Conservation (phyloP, 2,888 invertebrate genomes). For the Tridacna gigas region DNA sequence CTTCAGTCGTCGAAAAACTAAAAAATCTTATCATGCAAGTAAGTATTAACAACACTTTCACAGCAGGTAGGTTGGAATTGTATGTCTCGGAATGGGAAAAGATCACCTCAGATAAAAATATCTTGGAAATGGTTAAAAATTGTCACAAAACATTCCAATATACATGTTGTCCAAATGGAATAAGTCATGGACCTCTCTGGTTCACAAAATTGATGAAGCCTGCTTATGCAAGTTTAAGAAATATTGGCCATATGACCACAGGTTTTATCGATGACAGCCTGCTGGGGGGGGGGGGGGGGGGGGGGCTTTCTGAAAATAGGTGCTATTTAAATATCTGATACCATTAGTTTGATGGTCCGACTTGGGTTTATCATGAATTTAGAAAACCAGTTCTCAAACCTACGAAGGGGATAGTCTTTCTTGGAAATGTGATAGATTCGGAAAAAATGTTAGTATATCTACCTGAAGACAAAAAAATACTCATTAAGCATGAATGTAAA, state of each 20-base stretch:
- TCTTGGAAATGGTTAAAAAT: not conserved
- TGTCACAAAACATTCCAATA: not conserved
- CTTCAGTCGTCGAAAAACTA: not conserved
- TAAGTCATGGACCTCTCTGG: not conserved
- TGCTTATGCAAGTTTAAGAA: not conserved
- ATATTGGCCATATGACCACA: not conserved
- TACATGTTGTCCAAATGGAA: not conserved
- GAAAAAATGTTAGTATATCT: not conserved
- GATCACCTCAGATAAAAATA: not conserved
- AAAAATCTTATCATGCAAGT: not conserved
- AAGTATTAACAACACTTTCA: not conserved
- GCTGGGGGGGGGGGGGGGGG: no score
- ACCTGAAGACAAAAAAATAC: not conserved
- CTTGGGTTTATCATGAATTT: not conserved
- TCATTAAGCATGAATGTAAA: not conserved
- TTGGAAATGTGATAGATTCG: not conserved
- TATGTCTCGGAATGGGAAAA: not conserved
- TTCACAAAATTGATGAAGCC: not conserved
- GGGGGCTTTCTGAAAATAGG: not conserved
- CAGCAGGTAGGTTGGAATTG: not conserved
- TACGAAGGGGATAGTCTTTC: not conserved
- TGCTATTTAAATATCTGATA: not conserved
- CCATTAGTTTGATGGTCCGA: not conserved
- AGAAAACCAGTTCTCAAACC: not conserved
- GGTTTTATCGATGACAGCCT: not conserved